Evolutionary conservation across 2,888 invertebrate genomes (phyloP), one percentile per base, ranked within the genome.

Genomic region (Parnassius apollo): DNA sequence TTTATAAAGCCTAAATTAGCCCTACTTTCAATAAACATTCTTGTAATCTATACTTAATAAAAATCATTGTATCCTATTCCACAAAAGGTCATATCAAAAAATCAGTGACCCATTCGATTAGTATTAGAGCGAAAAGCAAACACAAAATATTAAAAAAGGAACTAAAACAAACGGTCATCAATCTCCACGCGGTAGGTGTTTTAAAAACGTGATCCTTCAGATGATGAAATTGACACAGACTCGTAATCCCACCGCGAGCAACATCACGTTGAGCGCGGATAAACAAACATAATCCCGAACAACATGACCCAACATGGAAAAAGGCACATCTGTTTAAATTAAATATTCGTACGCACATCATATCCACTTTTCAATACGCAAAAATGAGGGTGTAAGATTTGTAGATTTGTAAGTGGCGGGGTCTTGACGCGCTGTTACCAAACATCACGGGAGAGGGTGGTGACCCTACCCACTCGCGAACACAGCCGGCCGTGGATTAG

Each of bases 361-460:
- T 52, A 66, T 65, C 63, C 67, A 62, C 59, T 68, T 65, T 64
- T 59, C 60, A 64, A 65, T 69, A 61, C 49, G 44, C 44, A 60
- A 60, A 64, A 59, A 60, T 46, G 46, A 69, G 70, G 66, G 71
- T 71, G 73, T 75, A 72, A 75, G 66, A 73, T 35, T 35, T 25
- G 25, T 25, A 25, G 77, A 80, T 63, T 63, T 55, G 75, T 74
- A 75, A 77, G 75, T 74, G 74, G 71, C 74, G 78, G 77, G 83
- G 81, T 84, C 79, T 78, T 80, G 84, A 84, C 84, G 82, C 80
- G 83, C 75, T 74, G 75, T 72, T 70, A 72, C 71, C 74, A 73
- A 76, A 74, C 71, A 74, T 74, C 76, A 78, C 75, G 76, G 72
- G 69, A 69, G 59, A 64, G 69, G 71, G 72, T 72, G 70, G 68